Evolutionary conservation across 2,888 invertebrate genomes (phyloP).

Genomic region (Xanthia icteritia): DNA sequence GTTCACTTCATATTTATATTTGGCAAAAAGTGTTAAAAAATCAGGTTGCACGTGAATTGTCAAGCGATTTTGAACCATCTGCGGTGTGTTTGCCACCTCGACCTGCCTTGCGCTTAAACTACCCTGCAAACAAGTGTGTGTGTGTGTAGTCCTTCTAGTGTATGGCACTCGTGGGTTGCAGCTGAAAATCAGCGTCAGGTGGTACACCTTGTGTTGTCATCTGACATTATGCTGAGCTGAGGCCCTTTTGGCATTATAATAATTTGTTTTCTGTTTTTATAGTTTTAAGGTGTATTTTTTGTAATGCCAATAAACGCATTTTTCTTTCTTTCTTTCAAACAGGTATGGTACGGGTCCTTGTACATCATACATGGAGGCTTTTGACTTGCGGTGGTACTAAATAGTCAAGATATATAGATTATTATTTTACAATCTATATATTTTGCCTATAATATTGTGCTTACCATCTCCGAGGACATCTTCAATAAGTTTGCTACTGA

Average conservation of each 20-base stretch:
- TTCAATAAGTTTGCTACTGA: constrained; percentile 42
- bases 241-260: too few species aligned
- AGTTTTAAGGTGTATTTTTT: too few species aligned
- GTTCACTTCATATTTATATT: not conserved
- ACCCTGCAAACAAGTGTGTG: too few species aligned
- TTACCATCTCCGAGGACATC: constrained; percentile 34
- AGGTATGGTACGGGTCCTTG: not conserved
- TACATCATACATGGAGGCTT: not conserved
- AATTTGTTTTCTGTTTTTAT: too few species aligned
- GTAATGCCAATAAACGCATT: too few species aligned
- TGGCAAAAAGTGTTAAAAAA: not conserved
- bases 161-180: too few species aligned
- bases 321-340: too few species aligned
- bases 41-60: not conserved
- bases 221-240: too few species aligned
- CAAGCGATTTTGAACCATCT: constrained; percentile 9
- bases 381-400: too few species aligned
- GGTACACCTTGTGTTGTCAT: too few species aligned
- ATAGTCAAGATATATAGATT: not conserved
- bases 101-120: not conserved
- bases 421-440: not conserved
- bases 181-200: too few species aligned
- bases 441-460: not conserved
- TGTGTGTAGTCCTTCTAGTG: too few species aligned
- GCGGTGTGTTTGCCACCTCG: not conserved